These are phyloP conservation scores for Vesta saturnalis DNA, from an alignment of 2,888 invertebrate genomes.

Conservation along the genomic window DNA sequence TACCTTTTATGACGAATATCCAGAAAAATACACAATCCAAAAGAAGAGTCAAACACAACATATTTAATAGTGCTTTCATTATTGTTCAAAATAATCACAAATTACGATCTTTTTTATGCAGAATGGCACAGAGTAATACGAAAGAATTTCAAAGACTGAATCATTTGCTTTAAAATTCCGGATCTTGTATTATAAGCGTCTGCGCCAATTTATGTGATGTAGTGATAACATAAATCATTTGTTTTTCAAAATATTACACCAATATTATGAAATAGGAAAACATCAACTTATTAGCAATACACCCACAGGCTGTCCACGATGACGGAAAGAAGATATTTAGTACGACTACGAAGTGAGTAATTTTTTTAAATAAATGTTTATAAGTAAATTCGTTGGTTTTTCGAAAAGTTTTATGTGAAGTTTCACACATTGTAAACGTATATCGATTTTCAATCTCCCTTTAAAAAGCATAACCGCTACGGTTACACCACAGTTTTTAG, in stretches of 20 bases:
- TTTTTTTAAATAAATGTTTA: too few species aligned
- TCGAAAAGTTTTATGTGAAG: too few species aligned
- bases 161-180: conserved; percentile 7
- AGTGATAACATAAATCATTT: background rate
- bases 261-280: background rate
- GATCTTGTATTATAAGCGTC: conserved; percentile 9
- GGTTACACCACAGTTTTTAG: too few species aligned
- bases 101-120: background rate
- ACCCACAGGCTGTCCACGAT: too few species aligned
- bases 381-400: too few species aligned
- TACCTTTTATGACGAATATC: conserved; percentile 2
- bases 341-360: too few species aligned
- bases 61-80: too few species aligned
- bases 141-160: conserved; percentile 9
- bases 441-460: too few species aligned
- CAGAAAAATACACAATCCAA: background rate
- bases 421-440: too few species aligned
- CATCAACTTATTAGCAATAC: background rate
- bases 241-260: too few species aligned
- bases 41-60: background rate
- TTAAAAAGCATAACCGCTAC: too few species aligned
- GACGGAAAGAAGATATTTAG: too few species aligned
- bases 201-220: conserved; percentile 6
- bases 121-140: background rate
- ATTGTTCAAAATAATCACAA: background rate